A percentile compares a stretch with the other conserved stretches of the same genome.
These are phyloP conservation scores for Elmis aenea DNA, from an alignment of 2,888 invertebrate genomes.

Conservation along the genomic window DNA sequence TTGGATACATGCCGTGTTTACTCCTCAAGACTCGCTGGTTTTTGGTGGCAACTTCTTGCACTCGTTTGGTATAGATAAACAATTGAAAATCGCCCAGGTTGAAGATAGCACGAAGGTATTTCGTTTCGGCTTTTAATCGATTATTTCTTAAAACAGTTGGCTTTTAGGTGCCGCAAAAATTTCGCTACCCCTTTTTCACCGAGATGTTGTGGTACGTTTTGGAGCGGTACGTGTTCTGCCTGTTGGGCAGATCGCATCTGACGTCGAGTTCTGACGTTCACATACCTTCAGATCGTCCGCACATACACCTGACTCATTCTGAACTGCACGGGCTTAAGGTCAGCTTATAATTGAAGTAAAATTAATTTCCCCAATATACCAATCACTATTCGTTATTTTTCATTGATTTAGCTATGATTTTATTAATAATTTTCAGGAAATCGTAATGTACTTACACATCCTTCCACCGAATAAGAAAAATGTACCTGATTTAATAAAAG, in stretches of 20 bases:
- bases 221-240: conserved; percentile 83
- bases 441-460: conserved; percentile 87
- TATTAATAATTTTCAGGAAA: too few species aligned
- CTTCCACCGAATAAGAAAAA: conserved; percentile 86
- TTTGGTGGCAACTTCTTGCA: conserved; percentile 98
- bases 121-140: too few species aligned
- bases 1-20: conserved; percentile 99
- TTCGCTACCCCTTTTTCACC: conserved; percentile 96
- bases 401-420: conserved; percentile 1
- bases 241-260: conserved; percentile 79
- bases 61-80: conserved; percentile 92
- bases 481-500: conserved; percentile 83
- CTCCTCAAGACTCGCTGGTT: conserved; percentile 91
- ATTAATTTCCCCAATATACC: too few species aligned
- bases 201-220: conserved; percentile 98
- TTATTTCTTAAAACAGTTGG: neutral
- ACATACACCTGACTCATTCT: conserved; percentile 73
- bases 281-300: conserved; percentile 51
- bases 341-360: conserved; percentile 17
- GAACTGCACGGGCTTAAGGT: conserved; percentile 76
- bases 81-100: conserved; percentile 90
- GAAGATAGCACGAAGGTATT: conserved; percentile 88
- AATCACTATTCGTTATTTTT: too few species aligned
- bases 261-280: conserved; percentile 44
- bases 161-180: conserved; percentile 86